These are phyloP conservation scores for Cantharis rufa DNA, from an alignment of 2,888 invertebrate genomes.

Conservation along the genomic window DNA sequence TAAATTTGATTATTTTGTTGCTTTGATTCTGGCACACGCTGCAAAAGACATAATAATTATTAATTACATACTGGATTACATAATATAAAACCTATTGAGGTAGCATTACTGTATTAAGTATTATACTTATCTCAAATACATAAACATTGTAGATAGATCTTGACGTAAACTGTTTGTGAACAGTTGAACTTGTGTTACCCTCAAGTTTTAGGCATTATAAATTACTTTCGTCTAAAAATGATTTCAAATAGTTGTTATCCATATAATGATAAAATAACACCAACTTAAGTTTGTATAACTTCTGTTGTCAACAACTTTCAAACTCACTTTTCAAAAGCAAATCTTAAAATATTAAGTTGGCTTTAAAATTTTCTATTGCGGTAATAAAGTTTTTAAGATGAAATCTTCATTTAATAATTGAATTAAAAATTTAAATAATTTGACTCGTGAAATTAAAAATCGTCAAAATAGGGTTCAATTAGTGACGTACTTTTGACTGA, in stretches of 20 bases:
- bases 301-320: neutral
- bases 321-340: neutral
- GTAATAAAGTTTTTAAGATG: neutral
- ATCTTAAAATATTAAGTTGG: neutral
- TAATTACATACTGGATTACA: too few species aligned
- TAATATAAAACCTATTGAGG: too few species aligned
- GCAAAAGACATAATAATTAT: too few species aligned
- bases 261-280: neutral
- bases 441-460: slow-evolving; percentile 6
- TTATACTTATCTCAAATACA: neutral
- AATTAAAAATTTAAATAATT: slow-evolving; percentile 1
- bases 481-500: slow-evolving; percentile 17
- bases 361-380: neutral
- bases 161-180: neutral
- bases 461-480: slow-evolving; percentile 7
- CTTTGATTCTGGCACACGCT: too few species aligned
- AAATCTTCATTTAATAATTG: neutral
- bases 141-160: neutral
- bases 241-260: neutral
- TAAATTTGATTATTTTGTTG: too few species aligned
- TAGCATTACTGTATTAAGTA: too few species aligned
- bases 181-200: neutral
- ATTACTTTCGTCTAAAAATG: neutral
- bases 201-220: neutral
- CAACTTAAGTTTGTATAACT: neutral